Evolutionary conservation across 2,888 invertebrate species (phyloP), one percentile per base, ranked within the genome.

Genomic region (Nomada hirtipes): DNA sequence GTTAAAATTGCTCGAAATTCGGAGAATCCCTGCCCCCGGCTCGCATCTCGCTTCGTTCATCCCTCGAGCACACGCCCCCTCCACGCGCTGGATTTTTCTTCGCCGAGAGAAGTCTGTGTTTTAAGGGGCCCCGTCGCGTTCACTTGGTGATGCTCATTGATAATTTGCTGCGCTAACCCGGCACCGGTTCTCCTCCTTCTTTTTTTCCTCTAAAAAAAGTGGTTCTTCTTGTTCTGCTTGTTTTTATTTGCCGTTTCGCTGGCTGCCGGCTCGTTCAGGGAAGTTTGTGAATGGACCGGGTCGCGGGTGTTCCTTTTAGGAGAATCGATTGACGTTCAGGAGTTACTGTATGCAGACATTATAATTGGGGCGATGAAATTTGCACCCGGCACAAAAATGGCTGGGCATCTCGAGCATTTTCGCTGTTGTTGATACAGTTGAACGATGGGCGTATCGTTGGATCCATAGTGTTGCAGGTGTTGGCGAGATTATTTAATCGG

Each of bases 1-100:
- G 93, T 93, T 93, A 93, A 93, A 93, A 93, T 93, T 93, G 91
- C 90, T 89, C 89, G 89, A 92, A 93, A 92, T 93, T 93, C 93
- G 87, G 82, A 87, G 93, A 93, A 93, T 93, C 90, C 88, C 88
- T 88, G 86, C 89, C 82, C 78, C 72, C 77, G 68, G 59, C 79
- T 84, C 87, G 84, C 86, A 79, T 69, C 81, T 57, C 79, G 60
- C 52, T 59, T 72, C 75, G 68, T 74, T 84, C 83, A 80, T 64
- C 77, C 60, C 75, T 73, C 64, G 70, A 42, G 71, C 72, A 52
- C 77, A 68, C 68, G 65, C 63, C 65, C 76, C 65, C 63, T 60
- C 59, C 73, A 53, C 36, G 70, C 47, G 53, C 50, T 11, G 61
- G 18, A 64, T 36, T 70, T 63, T 70, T 42, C 60, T 52, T 26